Conservation (phyloP, 2,888 invertebrate genomes). For the Euphydryas editha region DNA sequence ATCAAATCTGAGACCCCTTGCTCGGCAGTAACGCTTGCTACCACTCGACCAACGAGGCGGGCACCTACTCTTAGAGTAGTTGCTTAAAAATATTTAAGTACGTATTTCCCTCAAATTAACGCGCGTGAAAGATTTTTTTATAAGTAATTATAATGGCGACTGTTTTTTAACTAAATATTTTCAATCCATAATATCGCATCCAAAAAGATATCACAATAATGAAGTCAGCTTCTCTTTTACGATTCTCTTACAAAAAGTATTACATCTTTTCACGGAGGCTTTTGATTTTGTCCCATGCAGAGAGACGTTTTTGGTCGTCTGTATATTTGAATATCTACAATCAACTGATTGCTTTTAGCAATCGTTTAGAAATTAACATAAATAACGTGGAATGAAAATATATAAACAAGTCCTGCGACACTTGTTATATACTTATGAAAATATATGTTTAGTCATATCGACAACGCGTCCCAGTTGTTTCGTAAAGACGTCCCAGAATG, state of each 20-base stretch:
- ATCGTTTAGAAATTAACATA: conserved; percentile 9
- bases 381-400: not conserved
- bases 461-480: conserved; percentile 37
- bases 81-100: no score
- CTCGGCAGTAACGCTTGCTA: no score
- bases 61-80: no score
- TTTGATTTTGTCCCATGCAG: not conserved
- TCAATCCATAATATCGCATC: not conserved
- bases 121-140: no score
- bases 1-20: no score
- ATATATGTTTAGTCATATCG: conserved; percentile 5
- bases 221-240: conserved; percentile 4
- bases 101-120: no score
- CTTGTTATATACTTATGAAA: conserved; percentile 6
- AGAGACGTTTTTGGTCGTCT: conserved; percentile 5
- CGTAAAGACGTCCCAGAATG: conserved; percentile 37
- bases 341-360: conserved; percentile 26
- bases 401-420: not conserved
- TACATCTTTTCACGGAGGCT: not conserved
- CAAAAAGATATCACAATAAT: not conserved
- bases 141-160: no score
- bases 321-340: conserved; percentile 16
- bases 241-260: conserved; percentile 8
- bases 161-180: no score
- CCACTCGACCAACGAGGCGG: no score